Evolutionary conservation across 2,797 vertebrate genomes (phyloP).

Genomic region (Heliangelus exortis): DNA sequence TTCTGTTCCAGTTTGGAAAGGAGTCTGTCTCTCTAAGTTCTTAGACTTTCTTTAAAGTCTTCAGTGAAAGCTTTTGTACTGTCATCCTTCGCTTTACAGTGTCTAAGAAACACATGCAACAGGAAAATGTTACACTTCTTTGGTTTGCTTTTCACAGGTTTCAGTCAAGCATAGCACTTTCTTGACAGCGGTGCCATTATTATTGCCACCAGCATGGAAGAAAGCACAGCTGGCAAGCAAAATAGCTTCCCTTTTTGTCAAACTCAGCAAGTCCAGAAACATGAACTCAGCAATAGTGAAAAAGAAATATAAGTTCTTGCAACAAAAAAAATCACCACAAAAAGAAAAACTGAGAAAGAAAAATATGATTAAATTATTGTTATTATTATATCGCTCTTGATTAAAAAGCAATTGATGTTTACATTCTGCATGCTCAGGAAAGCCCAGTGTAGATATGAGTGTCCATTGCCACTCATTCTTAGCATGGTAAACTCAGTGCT

Average conservation of each 20-base stretch:
- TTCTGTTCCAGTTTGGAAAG: background rate
- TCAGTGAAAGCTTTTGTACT: background rate
- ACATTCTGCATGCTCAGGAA: background rate
- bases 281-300: background rate
- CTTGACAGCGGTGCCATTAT: background rate
- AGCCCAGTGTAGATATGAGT: background rate
- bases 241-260: background rate
- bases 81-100: background rate
- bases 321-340: background rate
- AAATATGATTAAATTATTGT: background rate
- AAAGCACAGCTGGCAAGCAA: background rate
- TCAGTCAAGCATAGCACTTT: background rate
- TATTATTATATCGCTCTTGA: background rate
- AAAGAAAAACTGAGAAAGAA: background rate
- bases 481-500: background rate
- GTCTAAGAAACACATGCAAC: background rate
- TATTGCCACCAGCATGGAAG: background rate
- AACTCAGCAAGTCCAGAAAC: background rate
- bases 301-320: background rate
- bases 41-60: background rate
- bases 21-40: background rate
- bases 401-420: background rate
- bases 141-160: background rate
- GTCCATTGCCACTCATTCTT: background rate
- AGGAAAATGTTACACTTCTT: background rate